Evolutionary conservation across 2,797 vertebrate species (phyloP).

Genomic region (Scarus forsteni): DNA sequence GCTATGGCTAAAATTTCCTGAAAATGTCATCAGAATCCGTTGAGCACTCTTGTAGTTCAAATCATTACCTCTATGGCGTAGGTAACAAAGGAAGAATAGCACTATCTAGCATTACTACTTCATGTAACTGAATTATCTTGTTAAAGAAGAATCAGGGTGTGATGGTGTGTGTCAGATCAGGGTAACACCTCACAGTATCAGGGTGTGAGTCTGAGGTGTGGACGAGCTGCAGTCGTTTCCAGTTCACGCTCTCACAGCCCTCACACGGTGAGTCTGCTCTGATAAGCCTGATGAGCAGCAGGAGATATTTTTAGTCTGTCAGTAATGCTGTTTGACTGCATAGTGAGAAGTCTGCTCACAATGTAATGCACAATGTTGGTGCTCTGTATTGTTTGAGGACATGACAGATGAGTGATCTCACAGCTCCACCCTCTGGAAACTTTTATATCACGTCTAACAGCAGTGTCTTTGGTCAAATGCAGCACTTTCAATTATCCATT

Average conservation of each 20-base stretch:
- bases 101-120: neutral
- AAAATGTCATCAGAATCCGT: too few species aligned
- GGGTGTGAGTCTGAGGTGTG: slow-evolving; percentile 36
- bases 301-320: slow-evolving; percentile 17
- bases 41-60: too few species aligned
- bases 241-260: slow-evolving; percentile 17
- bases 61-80: too few species aligned
- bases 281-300: neutral
- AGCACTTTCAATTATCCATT: too few species aligned
- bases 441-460: neutral
- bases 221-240: slow-evolving; percentile 19
- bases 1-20: too few species aligned
- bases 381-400: neutral
- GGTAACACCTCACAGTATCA: slow-evolving; percentile 17
- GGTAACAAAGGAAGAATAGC: neutral
- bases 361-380: neutral
- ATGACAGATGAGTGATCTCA: neutral
- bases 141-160: neutral
- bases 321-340: slow-evolving; percentile 25
- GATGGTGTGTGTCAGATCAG: neutral
- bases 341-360: neutral
- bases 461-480: too few species aligned
- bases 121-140: neutral
- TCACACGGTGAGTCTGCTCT: neutral
- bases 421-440: slow-evolving; percentile 57